Conservation (phyloP, 1,140 invertebrate species). For the Trichoplusia ni region DNA sequence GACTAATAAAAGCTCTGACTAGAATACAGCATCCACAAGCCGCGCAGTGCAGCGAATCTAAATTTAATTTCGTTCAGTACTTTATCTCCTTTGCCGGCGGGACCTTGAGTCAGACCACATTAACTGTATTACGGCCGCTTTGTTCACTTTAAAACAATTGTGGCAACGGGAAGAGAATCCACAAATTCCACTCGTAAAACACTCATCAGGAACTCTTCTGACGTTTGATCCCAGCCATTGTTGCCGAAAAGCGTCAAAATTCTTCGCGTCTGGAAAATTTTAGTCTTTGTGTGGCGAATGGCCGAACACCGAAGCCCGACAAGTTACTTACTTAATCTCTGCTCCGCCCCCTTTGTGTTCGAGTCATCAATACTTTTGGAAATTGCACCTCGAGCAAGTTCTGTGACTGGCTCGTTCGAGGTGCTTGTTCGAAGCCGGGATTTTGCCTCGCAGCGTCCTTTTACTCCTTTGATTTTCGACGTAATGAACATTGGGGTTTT, state of each 20-base stretch:
- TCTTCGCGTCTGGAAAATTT: conserved; percentile 62
- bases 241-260: conserved; percentile 58
- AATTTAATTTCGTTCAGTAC: conserved; percentile 53
- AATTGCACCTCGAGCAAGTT: conserved; percentile 45
- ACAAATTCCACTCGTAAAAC: conserved; percentile 62
- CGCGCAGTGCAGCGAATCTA: conserved; percentile 37
- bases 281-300: conserved; percentile 53
- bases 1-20: not conserved
- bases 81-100: conserved; percentile 45
- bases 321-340: conserved; percentile 68
- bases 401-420: conserved; percentile 17
- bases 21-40: not conserved
- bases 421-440: conserved; percentile 18
- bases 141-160: conserved; percentile 63
- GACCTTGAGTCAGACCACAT: conserved; percentile 50
- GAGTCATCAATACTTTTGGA: conserved; percentile 62
- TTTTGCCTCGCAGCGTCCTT: conserved; percentile 6
- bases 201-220: conserved; percentile 55
- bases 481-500: not conserved
- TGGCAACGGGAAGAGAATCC: conserved; percentile 50
- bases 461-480: not conserved
- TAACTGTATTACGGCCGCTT: conserved; percentile 57
- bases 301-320: conserved; percentile 53
- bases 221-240: conserved; percentile 51
- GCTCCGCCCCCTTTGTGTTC: conserved; percentile 55